Evolutionary conservation across 2,113 vertebrate genomes (phyloP).

Genomic region (Pao palembangensis): DNA sequence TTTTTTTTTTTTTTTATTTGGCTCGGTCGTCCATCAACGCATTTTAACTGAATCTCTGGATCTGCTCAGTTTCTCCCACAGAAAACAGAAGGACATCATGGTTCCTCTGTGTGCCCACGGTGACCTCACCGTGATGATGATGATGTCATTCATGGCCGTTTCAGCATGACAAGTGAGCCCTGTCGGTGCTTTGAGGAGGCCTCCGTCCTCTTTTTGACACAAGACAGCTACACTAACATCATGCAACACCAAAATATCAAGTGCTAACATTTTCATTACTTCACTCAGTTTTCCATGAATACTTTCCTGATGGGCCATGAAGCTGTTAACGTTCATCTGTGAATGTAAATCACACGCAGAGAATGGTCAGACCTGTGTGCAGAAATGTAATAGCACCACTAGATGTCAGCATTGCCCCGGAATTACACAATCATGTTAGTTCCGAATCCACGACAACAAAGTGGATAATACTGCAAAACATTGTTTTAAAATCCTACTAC

Average conservation of each 20-base stretch:
- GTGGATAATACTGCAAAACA: no score
- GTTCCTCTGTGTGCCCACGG: slow-evolving; percentile 42
- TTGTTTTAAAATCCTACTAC: no score
- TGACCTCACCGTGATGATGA: slow-evolving; percentile 63
- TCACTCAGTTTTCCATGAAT: slow-evolving; percentile 47
- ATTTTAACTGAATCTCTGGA: slow-evolving; percentile 6
- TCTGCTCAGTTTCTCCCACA: slow-evolving; percentile 34
- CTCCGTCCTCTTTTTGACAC: slow-evolving; percentile 49
- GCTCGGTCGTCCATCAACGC: slow-evolving; percentile 12
- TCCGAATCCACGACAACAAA: not conserved
- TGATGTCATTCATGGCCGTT: slow-evolving; percentile 65
- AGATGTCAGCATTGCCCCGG: slow-evolving; percentile 68
- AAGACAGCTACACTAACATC: slow-evolving; percentile 50
- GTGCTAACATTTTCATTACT: slow-evolving; percentile 48
- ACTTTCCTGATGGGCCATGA: slow-evolving; percentile 18
- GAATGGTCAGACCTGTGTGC: not conserved
- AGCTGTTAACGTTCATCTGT: slow-evolving; percentile 19
- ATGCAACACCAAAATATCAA: slow-evolving; percentile 39
- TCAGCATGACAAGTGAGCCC: slow-evolving; percentile 20
- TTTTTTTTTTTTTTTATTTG: no score
- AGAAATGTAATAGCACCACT: slow-evolving; percentile 45
- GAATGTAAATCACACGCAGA: not conserved
- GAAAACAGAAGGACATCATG: slow-evolving; percentile 41
- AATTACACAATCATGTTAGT: slow-evolving; percentile 11
- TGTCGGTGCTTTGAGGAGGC: slow-evolving; percentile 43